Evolutionary conservation across 1,140 invertebrate genomes (phyloP), one percentile per base, ranked within the genome.

Genomic region (Cheumatopsyche charites): DNA sequence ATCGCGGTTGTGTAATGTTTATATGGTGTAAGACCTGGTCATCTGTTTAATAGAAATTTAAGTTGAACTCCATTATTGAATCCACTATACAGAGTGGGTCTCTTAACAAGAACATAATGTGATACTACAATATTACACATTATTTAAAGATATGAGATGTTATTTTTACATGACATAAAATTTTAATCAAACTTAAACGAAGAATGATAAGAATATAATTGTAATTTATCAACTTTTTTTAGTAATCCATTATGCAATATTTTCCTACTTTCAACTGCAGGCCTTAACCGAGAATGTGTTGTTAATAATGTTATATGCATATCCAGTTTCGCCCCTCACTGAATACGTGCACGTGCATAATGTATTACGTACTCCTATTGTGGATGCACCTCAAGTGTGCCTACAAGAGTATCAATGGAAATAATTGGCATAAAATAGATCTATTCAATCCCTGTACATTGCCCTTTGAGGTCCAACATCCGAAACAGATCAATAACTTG

Each of bases 61-160:
- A 23, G 21, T 19, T 23, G 55, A 5, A 23, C 23, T 13, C 55
- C 19, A 58, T 58, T 58, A 23, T 26, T 58, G 55, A 58, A 25
- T 58, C 23, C 55, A 19, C 23, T 23, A 9, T 12, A 11, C 19
- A 58, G 55, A 25, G 55, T 58, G 55, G 55, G 55, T n/a, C 23
- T 21, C 47, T 52, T 52, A 52, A 52, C 47, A 52, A 52, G 47
- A 52, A 52, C 19, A 52, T 52, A 52, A 52, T 52, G 47, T 52
- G 7, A 15, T 7, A n/a, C n/a, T n/a, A n/a, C n/a, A n/a, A n/a
- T n/a, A n/a, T n/a, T n/a, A n/a, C n/a, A 52, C 47, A 52, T 15
- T 7, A 52, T 17, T 36, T 17, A 52, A 17, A 52, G 47, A 9
- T 52, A 52, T 52, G 15, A 52, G 19, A 15, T 17, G 15, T 7